Base-by-base conservation (phyloP, 1,140 invertebrate species). In the Zeugodacus cucurbitae region DNA sequence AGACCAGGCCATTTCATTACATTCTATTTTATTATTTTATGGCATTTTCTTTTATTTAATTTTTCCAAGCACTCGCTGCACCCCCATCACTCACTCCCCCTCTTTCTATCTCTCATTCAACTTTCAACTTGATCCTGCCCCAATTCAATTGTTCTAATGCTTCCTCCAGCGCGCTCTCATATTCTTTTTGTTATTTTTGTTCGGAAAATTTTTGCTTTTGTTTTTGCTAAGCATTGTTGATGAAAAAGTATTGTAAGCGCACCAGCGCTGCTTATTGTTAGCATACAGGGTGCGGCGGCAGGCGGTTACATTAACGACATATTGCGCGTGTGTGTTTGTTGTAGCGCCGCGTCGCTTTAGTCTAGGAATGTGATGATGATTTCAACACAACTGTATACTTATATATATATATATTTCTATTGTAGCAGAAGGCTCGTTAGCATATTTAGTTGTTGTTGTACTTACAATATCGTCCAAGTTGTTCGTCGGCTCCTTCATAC, bases 401-500 rank as follows among this genome's bases (percentile, higher is more conserved):
- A 14, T 48, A 44, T 41, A 10, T 44, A 48, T 48, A 26, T 48
- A 48, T 41, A 82, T 54, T 26, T 41, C 22, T 22, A 74, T 20
- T 34, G 3, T 20, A 32, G 29, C n/a, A n/a, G 62, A 29, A 67
- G 26, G 14, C 34, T 54, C 17, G 48, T 54, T 54, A 54, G n/a
- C 20, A 48, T 74, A 74, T 41, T 74, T 82, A 11, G n/a, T 82
- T 82, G 37, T 74, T 74, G 26, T 82, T 82, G n/a, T 91, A 92
- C 91, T 92, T 92, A 92, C 91, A 92, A 92, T 92, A 91, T 92
- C 91, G 91, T 92, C 91, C 91, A 92, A 92, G 90, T 91, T 92
- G 91, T 91, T 92, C 92, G 91, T 90, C 91, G 91, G 91, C 91
- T 92, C 91, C 91, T 92, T 92, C 91, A 92, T 92, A 91, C 91